These are phyloP conservation scores for Cyprinodon diabolis DNA, from an alignment of 2,797 vertebrate species.

Conservation along the genomic window DNA sequence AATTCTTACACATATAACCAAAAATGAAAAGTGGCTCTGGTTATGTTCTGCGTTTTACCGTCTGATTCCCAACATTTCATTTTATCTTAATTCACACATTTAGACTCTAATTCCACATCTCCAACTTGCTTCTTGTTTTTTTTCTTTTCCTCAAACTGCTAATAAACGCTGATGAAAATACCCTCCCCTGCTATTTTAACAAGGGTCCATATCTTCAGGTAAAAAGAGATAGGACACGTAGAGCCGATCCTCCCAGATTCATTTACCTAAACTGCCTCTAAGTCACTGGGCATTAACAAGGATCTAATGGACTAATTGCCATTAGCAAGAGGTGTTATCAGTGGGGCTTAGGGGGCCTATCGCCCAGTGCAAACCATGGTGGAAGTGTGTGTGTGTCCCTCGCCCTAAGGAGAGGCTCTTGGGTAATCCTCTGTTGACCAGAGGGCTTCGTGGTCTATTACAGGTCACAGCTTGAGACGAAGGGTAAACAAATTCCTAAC, in stretches of 20 bases:
- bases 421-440: constrained; percentile 82
- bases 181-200: constrained; percentile 52
- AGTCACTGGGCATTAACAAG: constrained; percentile 71
- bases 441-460: constrained; percentile 80
- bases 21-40: constrained; percentile 9
- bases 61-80: constrained; percentile 2
- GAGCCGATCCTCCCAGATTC: constrained; percentile 63
- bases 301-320: constrained; percentile 76
- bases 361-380: constrained; percentile 37
- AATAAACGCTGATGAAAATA: constrained; percentile 53
- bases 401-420: constrained; percentile 63
- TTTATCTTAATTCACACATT: constrained; percentile 21
- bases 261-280: constrained; percentile 63
- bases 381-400: constrained; percentile 41
- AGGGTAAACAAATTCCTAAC: constrained; percentile 84
- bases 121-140: neutral
- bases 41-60: neutral
- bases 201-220: constrained; percentile 43
- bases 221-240: constrained; percentile 45
- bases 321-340: constrained; percentile 73
- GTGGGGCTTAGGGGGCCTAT: constrained; percentile 60
- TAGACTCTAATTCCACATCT: neutral
- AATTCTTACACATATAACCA: constrained; percentile 30
- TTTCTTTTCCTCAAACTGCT: constrained; percentile 32
- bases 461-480: constrained; percentile 77